Conservation (phyloP, 2,797 vertebrate species). For the Propithecus deckenii region DNA sequence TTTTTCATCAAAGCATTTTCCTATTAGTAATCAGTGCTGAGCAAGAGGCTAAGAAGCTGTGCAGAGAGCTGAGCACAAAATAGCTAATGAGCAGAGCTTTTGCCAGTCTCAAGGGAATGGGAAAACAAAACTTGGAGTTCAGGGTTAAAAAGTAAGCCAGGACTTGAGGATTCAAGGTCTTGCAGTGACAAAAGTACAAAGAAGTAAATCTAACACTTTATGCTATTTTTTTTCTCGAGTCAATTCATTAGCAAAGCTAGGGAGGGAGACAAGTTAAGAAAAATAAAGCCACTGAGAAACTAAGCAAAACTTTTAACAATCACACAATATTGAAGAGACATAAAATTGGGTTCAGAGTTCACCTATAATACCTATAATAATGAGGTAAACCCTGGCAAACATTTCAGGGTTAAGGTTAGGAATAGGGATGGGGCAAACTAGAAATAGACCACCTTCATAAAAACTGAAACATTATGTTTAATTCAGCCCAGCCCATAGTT, state of each 20-base stretch:
- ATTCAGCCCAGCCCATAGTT: background rate
- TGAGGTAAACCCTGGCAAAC: background rate
- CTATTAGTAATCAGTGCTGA: background rate
- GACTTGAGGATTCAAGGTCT: background rate
- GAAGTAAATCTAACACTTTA: background rate
- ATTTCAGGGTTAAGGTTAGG: background rate
- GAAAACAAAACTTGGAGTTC: constrained; percentile 32
- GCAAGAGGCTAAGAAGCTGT: background rate
- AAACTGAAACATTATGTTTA: background rate
- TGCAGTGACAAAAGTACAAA: background rate
- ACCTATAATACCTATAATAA: background rate
- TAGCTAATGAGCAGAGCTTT: background rate
- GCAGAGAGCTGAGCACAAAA: constrained; percentile 16
- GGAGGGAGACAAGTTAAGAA: background rate
- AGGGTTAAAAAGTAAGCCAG: background rate
- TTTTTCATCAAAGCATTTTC: background rate
- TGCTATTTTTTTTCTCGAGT: background rate
- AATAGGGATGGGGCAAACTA: background rate
- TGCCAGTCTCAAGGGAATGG: background rate
- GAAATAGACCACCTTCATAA: background rate
- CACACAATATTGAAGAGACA: background rate
- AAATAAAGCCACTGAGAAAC: background rate
- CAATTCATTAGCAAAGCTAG: background rate
- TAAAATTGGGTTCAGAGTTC: background rate
- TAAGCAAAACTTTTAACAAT: background rate